Percentiles rank a stretch among this genome's conserved stretches.
phyloP scores from a whole-genome alignment of 2,113 vertebrate genomes.

The Arvicanthis niloticus region DNA sequence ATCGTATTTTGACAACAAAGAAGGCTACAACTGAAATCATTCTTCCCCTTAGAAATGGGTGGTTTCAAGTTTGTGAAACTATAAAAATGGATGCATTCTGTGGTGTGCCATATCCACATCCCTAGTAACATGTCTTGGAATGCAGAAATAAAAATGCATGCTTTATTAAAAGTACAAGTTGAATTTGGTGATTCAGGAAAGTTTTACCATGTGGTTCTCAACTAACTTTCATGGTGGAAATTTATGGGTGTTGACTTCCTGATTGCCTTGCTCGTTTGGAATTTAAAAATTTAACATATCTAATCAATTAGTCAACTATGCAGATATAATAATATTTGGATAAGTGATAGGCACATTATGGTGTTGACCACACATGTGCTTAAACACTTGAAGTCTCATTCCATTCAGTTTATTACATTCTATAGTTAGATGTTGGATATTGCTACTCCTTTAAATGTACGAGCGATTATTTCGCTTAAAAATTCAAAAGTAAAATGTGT shows the following conservation, averaged over 20 bases:
- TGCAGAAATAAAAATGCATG: neutral
- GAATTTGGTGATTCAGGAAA: neutral
- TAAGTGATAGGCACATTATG: neutral
- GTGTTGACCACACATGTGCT: neutral
- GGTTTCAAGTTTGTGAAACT: neutral
- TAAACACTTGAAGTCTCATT: constrained; percentile 13
- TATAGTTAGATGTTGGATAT: constrained; percentile 56
- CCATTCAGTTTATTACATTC: constrained; percentile 49
- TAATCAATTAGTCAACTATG: neutral
- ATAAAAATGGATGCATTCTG: constrained; percentile 32
- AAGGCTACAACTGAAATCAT: constrained; percentile 7
- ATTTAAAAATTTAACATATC: neutral
- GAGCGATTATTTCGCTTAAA: neutral
- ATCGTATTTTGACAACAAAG: constrained; percentile 33
- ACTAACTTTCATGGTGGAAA: neutral
- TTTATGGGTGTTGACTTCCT: neutral
- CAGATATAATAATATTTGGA: neutral
- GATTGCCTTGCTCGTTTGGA: neutral
- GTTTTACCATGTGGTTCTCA: neutral
- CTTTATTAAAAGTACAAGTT: constrained; percentile 23
- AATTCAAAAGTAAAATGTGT: neutral
- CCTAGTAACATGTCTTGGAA: constrained; percentile 28
- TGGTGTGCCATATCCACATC: neutral
- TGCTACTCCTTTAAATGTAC: neutral
- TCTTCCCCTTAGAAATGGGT: constrained; percentile 58